Evolutionary conservation across 2,797 vertebrate species (phyloP).

Genomic region (Heteromormyrus szaboi): DNA sequence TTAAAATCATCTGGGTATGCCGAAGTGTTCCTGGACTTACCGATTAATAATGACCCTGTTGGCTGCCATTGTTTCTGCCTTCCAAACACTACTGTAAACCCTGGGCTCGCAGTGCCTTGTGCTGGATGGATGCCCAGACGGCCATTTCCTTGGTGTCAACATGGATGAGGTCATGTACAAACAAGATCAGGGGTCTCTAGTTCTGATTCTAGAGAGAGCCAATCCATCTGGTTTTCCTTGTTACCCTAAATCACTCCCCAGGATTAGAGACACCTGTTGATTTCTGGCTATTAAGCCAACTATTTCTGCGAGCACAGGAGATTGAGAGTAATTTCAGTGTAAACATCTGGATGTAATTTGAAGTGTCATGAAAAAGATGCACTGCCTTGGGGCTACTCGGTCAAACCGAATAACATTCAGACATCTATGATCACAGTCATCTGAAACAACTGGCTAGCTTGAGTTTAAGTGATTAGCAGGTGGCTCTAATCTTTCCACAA

Average conservation of each 20-base stretch:
- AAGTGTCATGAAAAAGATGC: slow-evolving; percentile 1
- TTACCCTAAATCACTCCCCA: background rate
- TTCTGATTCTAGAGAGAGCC: background rate
- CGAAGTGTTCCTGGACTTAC: background rate
- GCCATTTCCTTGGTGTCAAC: slow-evolving; percentile 13
- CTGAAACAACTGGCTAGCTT: background rate
- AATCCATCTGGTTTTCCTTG: background rate
- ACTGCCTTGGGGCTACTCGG: background rate
- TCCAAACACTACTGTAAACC: background rate
- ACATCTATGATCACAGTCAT: background rate
- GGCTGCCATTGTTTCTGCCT: background rate
- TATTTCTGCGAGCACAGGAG: background rate
- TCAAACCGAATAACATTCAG: background rate
- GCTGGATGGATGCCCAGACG: background rate
- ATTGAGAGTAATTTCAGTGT: background rate
- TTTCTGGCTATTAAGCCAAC: background rate
- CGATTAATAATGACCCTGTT: background rate
- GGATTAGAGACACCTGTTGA: background rate
- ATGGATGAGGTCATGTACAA: slow-evolving; percentile 20
- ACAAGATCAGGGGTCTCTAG: background rate
- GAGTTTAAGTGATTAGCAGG: background rate
- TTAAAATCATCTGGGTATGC: background rate
- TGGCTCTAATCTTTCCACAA: background rate
- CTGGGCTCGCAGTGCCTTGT: background rate
- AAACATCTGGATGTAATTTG: background rate